Evolutionary conservation across 2,888 invertebrate species (phyloP).

Genomic region (Quadroppia sp.): DNA sequence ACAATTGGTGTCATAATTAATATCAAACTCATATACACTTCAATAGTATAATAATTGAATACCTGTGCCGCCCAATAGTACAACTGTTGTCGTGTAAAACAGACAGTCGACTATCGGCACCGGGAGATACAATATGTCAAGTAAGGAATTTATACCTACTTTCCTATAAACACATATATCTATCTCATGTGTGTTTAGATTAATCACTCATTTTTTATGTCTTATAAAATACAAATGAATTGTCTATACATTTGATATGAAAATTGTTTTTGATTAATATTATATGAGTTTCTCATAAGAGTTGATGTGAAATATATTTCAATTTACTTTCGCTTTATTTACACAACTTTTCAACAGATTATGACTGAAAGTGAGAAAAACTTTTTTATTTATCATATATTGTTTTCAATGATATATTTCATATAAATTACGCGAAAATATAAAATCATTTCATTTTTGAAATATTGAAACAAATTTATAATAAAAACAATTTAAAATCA

Average conservation of each 20-base stretch:
- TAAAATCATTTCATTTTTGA: too few species aligned
- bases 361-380: too few species aligned
- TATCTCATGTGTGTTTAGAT: background rate
- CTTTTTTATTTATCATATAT: too few species aligned
- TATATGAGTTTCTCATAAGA: too few species aligned
- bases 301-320: too few species aligned
- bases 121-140: constrained; percentile 19
- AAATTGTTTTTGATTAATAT: background rate
- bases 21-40: background rate
- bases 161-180: background rate
- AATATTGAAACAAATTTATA: too few species aligned
- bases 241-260: background rate
- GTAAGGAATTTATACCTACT: constrained; percentile 14
- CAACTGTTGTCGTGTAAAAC: too few species aligned
- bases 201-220: background rate
- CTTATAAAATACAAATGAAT: background rate
- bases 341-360: too few species aligned
- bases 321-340: too few species aligned
- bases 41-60: background rate
- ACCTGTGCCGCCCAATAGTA: background rate
- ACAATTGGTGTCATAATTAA: background rate
- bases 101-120: background rate
- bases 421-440: too few species aligned
- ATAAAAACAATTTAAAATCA: too few species aligned
- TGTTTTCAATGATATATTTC: too few species aligned